Evolutionary conservation across 2,797 vertebrate genomes (phyloP).

Genomic region (Amazona finschi): DNA sequence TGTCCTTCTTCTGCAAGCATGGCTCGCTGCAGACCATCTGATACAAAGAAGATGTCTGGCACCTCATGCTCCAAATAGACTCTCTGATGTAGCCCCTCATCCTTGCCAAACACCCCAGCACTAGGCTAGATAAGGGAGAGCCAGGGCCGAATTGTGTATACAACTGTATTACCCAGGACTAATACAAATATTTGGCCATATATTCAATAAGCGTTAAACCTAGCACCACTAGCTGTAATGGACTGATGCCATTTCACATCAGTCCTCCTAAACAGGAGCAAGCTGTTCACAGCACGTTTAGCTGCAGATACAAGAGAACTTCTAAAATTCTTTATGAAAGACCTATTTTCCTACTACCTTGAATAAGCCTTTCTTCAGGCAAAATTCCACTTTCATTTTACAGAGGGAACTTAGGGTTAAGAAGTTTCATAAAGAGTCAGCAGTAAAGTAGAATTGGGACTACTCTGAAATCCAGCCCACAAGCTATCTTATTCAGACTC

Average conservation of each 20-base stretch:
- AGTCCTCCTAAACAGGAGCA: neutral
- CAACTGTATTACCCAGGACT: neutral
- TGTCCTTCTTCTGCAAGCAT: neutral
- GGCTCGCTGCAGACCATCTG: constrained; percentile 8
- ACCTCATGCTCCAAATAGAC: constrained; percentile 22
- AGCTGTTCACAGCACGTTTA: neutral
- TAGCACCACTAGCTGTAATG: neutral
- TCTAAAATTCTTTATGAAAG: neutral
- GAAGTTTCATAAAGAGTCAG: neutral
- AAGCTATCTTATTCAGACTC: neutral
- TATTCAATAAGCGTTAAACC: neutral
- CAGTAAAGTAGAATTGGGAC: neutral
- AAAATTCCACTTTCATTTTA: neutral
- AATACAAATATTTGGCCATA: constrained; percentile 1
- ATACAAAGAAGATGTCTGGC: neutral
- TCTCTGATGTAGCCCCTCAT: constrained; percentile 5
- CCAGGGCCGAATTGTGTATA: neutral
- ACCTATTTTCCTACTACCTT: neutral
- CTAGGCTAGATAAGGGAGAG: neutral
- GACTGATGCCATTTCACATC: neutral
- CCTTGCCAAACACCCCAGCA: neutral
- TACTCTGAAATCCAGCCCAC: neutral
- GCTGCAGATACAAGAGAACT: neutral
- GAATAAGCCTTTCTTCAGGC: neutral
- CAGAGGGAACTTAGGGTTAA: neutral